These are phyloP conservation scores for Salticus scenicus DNA, from an alignment of 2,888 invertebrate genomes.

Conservation along the genomic window DNA sequence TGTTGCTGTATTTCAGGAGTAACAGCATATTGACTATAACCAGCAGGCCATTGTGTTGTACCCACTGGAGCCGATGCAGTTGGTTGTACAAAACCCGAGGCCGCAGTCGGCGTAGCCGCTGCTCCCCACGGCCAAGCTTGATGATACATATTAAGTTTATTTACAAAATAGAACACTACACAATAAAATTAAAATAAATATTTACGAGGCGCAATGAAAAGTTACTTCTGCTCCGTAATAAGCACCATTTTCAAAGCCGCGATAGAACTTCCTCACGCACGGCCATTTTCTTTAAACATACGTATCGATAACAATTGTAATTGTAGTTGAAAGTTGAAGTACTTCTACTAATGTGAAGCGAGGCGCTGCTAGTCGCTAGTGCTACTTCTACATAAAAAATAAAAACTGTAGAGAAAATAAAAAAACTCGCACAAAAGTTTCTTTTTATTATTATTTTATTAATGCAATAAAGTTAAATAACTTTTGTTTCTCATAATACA, in stretches of 20 bases:
- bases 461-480: too few relatives aligned
- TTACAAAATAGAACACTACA: background rate
- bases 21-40: conserved; percentile 53
- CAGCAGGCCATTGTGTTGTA: conserved; percentile 54
- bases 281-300: conserved; percentile 12
- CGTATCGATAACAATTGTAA: background rate
- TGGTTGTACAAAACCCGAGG: conserved; percentile 36
- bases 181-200: background rate
- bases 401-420: too few relatives aligned
- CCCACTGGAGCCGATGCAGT: conserved; percentile 5
- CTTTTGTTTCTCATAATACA: too few relatives aligned
- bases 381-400: too few relatives aligned
- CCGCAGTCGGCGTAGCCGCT: conserved; percentile 27
- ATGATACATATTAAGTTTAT: conserved; percentile 44
- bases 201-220: background rate
- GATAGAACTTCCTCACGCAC: background rate
- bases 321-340: conserved; percentile 1
- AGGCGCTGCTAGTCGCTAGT: too few relatives aligned
- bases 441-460: too few relatives aligned
- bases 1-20: conserved; percentile 57
- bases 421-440: too few relatives aligned
- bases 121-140: conserved; percentile 64
- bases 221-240: background rate
- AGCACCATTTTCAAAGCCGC: background rate
- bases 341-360: too few relatives aligned